Base-by-base conservation (phyloP, 2,888 invertebrate genomes). In the Idaea dimidiata region DNA sequence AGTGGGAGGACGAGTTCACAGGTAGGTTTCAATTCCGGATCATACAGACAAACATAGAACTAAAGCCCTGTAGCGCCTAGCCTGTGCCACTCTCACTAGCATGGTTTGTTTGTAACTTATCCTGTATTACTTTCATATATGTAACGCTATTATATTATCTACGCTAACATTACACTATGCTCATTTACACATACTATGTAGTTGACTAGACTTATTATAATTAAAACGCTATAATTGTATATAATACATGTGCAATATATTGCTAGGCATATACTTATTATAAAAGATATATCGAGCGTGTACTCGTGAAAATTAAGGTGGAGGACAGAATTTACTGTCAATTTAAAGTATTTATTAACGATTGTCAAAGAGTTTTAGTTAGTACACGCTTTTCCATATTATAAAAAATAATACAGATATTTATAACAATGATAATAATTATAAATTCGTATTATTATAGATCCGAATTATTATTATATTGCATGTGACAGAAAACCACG, bases 1-100 rank as follows among this genome's bases (percentile, higher is more conserved):
- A 98, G 95, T 98, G 98, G 98, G 98, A 98, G 96, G 98, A 98
- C 97, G 98, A 98, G 95, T 98, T 98, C 94, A 97, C 98, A 98
- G 98, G 98, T 98, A 98, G 97, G 98, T 96, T 94, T 91, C 89
- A 87, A 92, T 75, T 88, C 88, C 84, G 91, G 87, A 87, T 85
- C 89, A 87, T 87, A 80, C 82, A 86, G 80, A 83, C 86, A 83
- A 81, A 84, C 85, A 87, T 83, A 83, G 80, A 81, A 66, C 88
- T 85, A 87, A 84, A 87, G 86, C 88, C 90, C 89, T 87, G 80
- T 89, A 89, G 88, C 88, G 89, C 92, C 91, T 89, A 88, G 89
- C 92, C 91, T 89, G 87, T 87, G 89, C 88, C 87, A 79, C 82
- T 84, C 81, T 88, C 89, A 89, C 88, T 80, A 84, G 91, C 91